Percentiles rank a stretch among this genome's conserved stretches.
phyloP scores from a whole-genome alignment of 2,797 vertebrate genomes.

The Spinibarbus caldwelli region DNA sequence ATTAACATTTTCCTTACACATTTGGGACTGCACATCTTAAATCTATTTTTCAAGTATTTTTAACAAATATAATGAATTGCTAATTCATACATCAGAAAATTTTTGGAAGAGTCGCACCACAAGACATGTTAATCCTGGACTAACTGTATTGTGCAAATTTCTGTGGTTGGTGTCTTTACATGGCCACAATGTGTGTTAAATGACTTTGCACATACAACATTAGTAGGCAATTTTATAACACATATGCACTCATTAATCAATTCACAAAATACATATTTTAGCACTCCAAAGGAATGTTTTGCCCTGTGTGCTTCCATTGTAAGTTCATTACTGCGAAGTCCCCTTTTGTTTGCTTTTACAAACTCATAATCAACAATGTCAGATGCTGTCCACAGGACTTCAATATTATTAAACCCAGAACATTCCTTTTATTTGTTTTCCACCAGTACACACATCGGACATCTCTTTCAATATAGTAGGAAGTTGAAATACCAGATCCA shows the following conservation, averaged over 20 bases:
- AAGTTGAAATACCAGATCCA: conserved; percentile 9
- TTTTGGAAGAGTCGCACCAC: background rate
- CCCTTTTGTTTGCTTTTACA: background rate
- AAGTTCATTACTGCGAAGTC: background rate
- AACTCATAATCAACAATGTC: background rate
- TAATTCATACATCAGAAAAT: no score
- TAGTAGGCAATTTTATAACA: background rate
- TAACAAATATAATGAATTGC: background rate
- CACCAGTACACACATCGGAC: background rate
- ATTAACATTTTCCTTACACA: background rate
- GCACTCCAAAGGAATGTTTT: background rate
- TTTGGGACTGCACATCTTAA: background rate
- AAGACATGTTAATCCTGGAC: background rate
- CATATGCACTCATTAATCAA: background rate
- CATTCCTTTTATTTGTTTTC: background rate
- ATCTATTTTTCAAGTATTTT: background rate
- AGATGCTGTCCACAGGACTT: background rate
- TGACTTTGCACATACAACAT: background rate
- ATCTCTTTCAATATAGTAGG: background rate
- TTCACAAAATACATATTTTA: background rate
- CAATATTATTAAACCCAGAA: background rate
- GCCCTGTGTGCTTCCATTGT: background rate
- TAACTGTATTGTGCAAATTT: background rate
- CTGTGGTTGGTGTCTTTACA: background rate
- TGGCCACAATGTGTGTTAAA: background rate